Evolutionary conservation across 1,140 invertebrate genomes (phyloP).

Genomic region (Melipona quadrifasciata): DNA sequence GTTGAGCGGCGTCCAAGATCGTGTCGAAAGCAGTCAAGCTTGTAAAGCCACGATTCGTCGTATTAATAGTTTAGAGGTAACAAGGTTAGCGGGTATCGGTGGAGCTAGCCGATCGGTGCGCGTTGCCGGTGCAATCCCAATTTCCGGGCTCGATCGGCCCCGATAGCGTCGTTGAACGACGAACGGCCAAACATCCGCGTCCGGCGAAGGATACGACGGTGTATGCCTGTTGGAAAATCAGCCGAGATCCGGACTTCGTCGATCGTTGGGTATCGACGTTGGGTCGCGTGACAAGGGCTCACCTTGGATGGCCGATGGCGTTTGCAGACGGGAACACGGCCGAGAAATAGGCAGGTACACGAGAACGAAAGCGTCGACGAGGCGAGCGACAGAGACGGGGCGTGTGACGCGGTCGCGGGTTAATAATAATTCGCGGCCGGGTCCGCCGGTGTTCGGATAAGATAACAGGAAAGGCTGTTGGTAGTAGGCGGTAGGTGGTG

Average conservation of each 20-base stretch:
- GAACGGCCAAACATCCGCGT: not conserved
- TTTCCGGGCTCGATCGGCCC: not conserved
- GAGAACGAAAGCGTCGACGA: conserved; percentile 45
- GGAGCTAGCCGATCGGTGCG: not conserved
- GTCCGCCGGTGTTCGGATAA: conserved; percentile 79
- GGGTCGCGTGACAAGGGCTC: conserved; percentile 24
- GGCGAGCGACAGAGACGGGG: conserved; percentile 26
- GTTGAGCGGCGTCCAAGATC: conserved; percentile 50
- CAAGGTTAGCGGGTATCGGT: conserved; percentile 38
- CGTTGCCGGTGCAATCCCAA: not conserved
- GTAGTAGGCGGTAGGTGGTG: conserved; percentile 78
- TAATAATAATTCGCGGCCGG: conserved; percentile 79
- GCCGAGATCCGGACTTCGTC: not conserved
- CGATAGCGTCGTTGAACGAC: not conserved
- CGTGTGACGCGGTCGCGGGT: conserved; percentile 63
- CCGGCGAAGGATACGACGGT: too few relatives aligned
- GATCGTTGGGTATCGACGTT: not conserved
- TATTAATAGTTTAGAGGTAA: conserved; percentile 58
- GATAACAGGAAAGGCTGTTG: conserved; percentile 82
- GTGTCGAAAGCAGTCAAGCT: conserved; percentile 44
- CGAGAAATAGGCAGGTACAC: not conserved
- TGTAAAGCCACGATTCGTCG: conserved; percentile 32
- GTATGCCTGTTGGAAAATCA: not conserved
- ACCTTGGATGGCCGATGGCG: not conserved
- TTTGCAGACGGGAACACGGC: not conserved